Evolutionary conservation across 2,888 invertebrate species (phyloP), one percentile per base, ranked within the genome.

Genomic region (Pharmacophagus antenor): DNA sequence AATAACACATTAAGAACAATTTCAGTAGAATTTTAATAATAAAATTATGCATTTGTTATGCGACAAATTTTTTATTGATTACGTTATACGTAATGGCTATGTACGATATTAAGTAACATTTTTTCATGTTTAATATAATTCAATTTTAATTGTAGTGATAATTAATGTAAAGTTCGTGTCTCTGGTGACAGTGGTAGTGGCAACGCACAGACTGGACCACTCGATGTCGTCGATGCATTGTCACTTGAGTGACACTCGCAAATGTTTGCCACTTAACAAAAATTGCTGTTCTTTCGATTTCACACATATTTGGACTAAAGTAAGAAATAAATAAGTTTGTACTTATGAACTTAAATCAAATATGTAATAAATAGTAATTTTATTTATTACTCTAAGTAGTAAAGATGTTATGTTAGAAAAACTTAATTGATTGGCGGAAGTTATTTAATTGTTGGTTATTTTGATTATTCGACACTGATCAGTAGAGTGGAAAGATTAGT

Each of bases 341-440:
- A 31, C 20, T 42, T 42, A 42, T 48, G 48, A 17, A 20, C 20
- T 22, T 50, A 52, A 64, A 63, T 63, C 64, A 63, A 61, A 31
- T 20, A n/a, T n/a, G n/a, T n/a, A n/a, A n/a, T n/a, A n/a, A n/a
- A n/a, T n/a, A n/a, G n/a, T n/a, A n/a, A n/a, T n/a, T n/a, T n/a
- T n/a, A n/a, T n/a, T n/a, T n/a, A n/a, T n/a, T n/a, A n/a, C n/a
- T n/a, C n/a, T n/a, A n/a, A n/a, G n/a, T n/a, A n/a, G n/a, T n/a
- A n/a, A n/a, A n/a, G n/a, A n/a, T n/a, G n/a, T 63, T 67, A 68
- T 72, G 73, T 78, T 80, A 69, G 65, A 66, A 82, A 85, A 88
- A 81, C 74, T 69, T 85, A 87, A 87, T 85, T 85, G 85, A 75
- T 77, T 78, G 72, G 76, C 84, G 87, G 87, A 86, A 85, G 82